Conservation (phyloP, 2,113 vertebrate genomes). For the Cisticola juncidis region DNA sequence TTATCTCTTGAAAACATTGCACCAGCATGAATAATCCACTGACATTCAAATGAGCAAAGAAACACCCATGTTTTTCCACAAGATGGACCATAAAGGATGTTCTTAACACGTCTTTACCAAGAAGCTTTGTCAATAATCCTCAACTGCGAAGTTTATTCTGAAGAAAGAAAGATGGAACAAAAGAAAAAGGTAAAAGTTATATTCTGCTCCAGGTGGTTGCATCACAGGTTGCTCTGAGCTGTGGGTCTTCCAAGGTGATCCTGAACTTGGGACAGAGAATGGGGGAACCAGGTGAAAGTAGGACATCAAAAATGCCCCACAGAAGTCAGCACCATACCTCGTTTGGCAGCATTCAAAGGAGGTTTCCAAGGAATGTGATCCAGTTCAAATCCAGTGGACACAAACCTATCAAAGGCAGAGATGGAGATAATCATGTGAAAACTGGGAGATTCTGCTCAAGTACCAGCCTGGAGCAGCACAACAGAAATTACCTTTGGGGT, state of each 20-base stretch:
- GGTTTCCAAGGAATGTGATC: background rate
- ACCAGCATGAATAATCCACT: slow-evolving; percentile 60
- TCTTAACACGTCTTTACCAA: background rate
- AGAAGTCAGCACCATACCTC: background rate
- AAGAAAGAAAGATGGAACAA: background rate
- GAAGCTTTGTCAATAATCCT: slow-evolving; percentile 46
- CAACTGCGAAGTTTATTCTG: background rate
- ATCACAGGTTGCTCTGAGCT: background rate
- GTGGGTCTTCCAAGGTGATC: background rate
- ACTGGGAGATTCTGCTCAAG: background rate
- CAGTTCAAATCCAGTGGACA: background rate
- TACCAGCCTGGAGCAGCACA: background rate
- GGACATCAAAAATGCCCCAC: background rate
- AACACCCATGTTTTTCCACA: slow-evolving; percentile 21
- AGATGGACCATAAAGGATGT: slow-evolving; percentile 57
- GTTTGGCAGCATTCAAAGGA: background rate
- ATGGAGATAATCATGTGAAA: background rate
- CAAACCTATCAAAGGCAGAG: background rate
- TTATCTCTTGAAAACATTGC: slow-evolving; percentile 69
- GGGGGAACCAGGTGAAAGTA: background rate
- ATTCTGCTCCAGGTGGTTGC: background rate
- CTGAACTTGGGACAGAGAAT: background rate
- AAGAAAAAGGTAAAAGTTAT: background rate
- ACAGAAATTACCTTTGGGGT: background rate
- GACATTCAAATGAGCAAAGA: slow-evolving; percentile 66